Evolutionary conservation across 2,113 vertebrate genomes (phyloP).

Genomic region (Sarotherodon lohbergeri): DNA sequence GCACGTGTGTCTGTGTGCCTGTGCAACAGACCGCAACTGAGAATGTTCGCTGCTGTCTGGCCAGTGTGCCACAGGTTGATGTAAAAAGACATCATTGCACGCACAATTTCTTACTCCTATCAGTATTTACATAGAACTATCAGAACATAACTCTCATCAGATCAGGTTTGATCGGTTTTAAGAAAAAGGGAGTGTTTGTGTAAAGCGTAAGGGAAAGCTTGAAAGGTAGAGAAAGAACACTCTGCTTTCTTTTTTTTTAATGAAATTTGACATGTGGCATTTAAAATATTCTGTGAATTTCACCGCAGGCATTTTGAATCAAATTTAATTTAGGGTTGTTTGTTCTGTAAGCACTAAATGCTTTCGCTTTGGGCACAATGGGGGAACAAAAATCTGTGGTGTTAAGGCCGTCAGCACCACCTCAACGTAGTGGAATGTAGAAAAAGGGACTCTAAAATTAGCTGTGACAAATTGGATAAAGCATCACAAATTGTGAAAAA

Average conservation of each 20-base stretch:
- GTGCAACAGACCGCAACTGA: background rate
- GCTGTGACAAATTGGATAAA: background rate
- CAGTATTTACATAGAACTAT: background rate
- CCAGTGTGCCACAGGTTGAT: background rate
- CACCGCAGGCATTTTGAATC: background rate
- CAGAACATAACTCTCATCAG: background rate
- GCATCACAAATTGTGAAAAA: background rate
- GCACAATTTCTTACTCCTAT: background rate
- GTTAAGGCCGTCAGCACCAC: background rate
- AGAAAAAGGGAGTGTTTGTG: background rate
- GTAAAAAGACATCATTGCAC: background rate
- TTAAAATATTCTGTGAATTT: background rate
- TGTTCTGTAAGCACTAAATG: background rate
- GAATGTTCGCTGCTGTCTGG: background rate
- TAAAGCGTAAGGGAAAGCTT: background rate
- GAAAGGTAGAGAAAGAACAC: background rate
- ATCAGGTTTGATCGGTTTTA: background rate
- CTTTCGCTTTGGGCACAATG: conserved; percentile 1
- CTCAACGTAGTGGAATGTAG: background rate
- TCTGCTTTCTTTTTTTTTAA: background rate
- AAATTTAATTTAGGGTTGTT: background rate
- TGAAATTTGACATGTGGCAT: background rate
- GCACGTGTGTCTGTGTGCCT: background rate
- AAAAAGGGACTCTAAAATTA: conserved; percentile 23
- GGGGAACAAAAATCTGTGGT: background rate